phyloP scores from a whole-genome alignment of 2,797 vertebrate genomes.

The Lepus oiostolus region DNA sequence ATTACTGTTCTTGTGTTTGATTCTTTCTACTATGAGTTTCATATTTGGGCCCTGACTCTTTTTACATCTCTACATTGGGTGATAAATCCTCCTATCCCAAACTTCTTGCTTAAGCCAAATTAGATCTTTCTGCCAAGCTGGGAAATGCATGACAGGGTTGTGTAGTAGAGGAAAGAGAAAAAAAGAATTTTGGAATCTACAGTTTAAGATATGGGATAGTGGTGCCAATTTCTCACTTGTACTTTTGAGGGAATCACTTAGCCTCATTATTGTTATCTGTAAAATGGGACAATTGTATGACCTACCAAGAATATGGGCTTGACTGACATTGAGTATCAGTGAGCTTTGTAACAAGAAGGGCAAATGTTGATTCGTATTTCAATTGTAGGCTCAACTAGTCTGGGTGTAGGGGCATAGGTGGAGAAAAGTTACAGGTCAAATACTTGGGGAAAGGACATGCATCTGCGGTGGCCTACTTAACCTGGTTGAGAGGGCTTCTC shows the following conservation, averaged over 20 bases:
- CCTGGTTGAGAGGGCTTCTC: neutral
- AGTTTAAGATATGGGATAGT: neutral
- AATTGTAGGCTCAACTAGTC: neutral
- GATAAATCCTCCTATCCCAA: neutral
- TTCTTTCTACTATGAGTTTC: neutral
- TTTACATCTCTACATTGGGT: neutral
- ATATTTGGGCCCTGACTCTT: neutral
- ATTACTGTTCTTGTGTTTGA: neutral
- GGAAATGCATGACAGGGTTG: neutral
- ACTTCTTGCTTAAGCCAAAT: neutral
- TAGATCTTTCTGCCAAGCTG: neutral
- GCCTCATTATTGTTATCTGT: too few relatives aligned
- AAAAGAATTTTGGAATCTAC: neutral
- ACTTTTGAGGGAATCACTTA: neutral
- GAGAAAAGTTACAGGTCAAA: neutral
- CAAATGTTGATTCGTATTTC: neutral
- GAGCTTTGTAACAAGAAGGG: neutral
- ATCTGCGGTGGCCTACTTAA: neutral
- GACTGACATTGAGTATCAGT: neutral
- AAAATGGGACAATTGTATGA: too few relatives aligned
- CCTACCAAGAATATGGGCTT: neutral
- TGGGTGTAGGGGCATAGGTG: neutral
- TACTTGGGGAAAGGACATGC: neutral
- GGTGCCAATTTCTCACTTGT: neutral
- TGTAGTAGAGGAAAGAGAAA: too few relatives aligned